Base-by-base conservation (phyloP, 2,797 vertebrate genomes). In the Coregonus sp. region DNA sequence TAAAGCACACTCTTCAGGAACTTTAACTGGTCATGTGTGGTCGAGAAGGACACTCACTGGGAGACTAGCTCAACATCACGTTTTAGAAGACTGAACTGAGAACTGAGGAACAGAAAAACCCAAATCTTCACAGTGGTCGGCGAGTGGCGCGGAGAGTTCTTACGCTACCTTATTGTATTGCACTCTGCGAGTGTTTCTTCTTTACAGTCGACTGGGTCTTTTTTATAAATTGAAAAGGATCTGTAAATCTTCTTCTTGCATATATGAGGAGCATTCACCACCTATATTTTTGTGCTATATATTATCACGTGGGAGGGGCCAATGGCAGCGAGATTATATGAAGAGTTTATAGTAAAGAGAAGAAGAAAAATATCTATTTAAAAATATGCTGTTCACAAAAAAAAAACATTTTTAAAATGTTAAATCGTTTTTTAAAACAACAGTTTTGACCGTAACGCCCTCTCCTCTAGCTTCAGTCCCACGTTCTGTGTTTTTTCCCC, bases 261-360 rank as follows among this genome's bases (percentile, higher is more conserved):
- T 98, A 97, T 95, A 96, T 95, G 95, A 96, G 97, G 96, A 98
- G 96, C 96, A 96, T 96, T 97, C 96, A 97, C 93, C 96, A 95
- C 96, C 94, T 97, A 95, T 99, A 98, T 97, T 97, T 98, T 97
- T 98, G 96, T 98, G 97, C 96, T 97, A 97, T 97, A 97, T 98
- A 96, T 98, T 93, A 96, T 90, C 96, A 96, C 95, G 90, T 87
- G 95, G 94, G 94, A 95, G 79, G 91, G 94, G 91, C 92, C 89
- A 92, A 92, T 90, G 92, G 92, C 89, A 87, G 82, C 88, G 73
- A 89, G 90, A 91, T 90, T 89, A 89, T 90, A 92, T 78, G 78
- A 80, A 91, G 85, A 90, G 88, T 93, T 94, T 93, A 91, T 92
- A 76, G 75, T 77, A 67, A 85, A 80, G 69, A 87, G 75, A 82